A percentile compares a stretch with the other conserved stretches of the same genome.
Conservation (phyloP, 2,113 vertebrate species). For the Apodemus speciosus region DNA sequence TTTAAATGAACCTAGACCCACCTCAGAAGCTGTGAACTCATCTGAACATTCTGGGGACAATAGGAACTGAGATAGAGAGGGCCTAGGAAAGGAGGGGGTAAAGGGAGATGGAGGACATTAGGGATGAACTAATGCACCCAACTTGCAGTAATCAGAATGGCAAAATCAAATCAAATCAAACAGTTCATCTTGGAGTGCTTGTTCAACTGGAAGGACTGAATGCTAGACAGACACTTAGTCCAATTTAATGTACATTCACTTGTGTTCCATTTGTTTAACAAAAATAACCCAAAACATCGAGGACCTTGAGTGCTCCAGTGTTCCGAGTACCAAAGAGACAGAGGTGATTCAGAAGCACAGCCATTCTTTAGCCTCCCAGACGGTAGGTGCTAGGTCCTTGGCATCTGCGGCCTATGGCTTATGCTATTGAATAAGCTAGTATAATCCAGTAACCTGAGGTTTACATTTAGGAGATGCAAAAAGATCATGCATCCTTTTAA, state of each 20-base stretch:
- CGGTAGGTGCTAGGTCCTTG: neutral
- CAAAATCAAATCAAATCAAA: neutral
- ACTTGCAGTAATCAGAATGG: too few relatives aligned
- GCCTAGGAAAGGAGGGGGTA: neutral
- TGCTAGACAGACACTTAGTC: neutral
- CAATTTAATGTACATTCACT: neutral
- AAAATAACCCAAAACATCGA: neutral
- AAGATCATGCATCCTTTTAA: neutral
- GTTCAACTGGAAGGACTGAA: neutral
- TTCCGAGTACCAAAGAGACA: neutral
- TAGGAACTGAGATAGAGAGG: neutral
- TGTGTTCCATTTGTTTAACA: neutral
- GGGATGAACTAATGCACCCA: neutral
- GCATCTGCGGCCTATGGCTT: too few relatives aligned
- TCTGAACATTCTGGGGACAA: neutral
- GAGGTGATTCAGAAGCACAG: neutral
- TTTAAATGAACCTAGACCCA: neutral
- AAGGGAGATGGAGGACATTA: neutral
- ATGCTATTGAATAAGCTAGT: neutral
- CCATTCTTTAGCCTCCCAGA: neutral
- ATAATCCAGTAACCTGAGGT: neutral
- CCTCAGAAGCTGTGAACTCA: neutral
- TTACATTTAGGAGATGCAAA: neutral
- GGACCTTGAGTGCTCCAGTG: neutral
- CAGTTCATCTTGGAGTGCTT: neutral